Evolutionary conservation across 2,888 invertebrate species (phyloP).

Genomic region (Chymomyza caudatula): DNA sequence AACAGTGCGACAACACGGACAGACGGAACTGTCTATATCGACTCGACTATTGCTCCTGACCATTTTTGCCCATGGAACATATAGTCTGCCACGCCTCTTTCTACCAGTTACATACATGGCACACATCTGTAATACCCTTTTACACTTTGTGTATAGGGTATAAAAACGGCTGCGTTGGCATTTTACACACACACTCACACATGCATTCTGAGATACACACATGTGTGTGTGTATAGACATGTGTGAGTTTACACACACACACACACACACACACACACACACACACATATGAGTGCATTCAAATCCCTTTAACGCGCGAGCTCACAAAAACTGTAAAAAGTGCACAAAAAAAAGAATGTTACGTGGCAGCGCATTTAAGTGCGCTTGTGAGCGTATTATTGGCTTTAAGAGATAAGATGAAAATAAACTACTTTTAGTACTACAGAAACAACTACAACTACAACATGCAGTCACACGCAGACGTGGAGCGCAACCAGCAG

Average conservation of each 20-base stretch:
- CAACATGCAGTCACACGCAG: conserved; percentile 15
- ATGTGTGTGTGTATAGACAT: no score
- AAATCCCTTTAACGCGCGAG: conserved; percentile 32
- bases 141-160: no score
- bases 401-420: conserved; percentile 73
- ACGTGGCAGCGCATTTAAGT: conserved; percentile 65
- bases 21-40: no score
- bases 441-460: not conserved
- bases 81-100: no score
- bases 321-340: conserved; percentile 20
- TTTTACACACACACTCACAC: conserved; percentile 16
- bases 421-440: conserved; percentile 69
- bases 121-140: no score
- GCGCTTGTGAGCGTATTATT: conserved; percentile 69
- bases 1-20: no score
- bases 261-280: conserved; percentile 4
- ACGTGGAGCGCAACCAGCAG: conserved; percentile 42
- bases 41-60: no score
- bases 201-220: no score
- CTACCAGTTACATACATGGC: no score
- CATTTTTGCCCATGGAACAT: no score
- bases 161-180: conserved; percentile 14
- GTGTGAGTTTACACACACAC: no score
- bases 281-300: conserved; percentile 14
- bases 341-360: conserved; percentile 15